These are phyloP conservation scores for Rotaria macrura DNA, from an alignment of 2,888 invertebrate genomes.

Conservation along the genomic window DNA sequence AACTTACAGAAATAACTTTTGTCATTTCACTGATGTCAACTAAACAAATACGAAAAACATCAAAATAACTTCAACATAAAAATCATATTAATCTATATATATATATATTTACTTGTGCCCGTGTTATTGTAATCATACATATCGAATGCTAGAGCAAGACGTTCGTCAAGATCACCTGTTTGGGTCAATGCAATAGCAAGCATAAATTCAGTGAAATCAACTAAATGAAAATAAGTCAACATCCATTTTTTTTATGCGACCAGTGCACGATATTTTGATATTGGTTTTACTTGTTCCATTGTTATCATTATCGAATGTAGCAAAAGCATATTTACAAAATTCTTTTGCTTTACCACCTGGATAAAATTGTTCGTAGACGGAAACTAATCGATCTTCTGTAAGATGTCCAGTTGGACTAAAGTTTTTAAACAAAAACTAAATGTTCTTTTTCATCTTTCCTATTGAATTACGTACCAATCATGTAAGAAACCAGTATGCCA, in stretches of 20 bases:
- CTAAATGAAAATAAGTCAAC: neutral
- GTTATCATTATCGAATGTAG: conserved; percentile 5
- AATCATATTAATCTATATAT: too few relatives aligned
- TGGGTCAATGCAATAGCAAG: conserved; percentile 17
- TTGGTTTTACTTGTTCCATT: neutral
- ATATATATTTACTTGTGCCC: neutral
- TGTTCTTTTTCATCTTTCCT: too few relatives aligned
- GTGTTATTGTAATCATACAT: neutral
- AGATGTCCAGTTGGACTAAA: neutral
- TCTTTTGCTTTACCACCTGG: conserved; percentile 11
- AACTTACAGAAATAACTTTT: neutral
- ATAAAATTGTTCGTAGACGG: conserved; percentile 15
- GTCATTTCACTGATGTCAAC: neutral
- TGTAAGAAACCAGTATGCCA: conserved; percentile 5
- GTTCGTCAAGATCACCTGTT: conserved; percentile 15
- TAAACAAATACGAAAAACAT: neutral
- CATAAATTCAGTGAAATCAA: conserved; percentile 16
- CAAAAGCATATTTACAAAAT: conserved; percentile 9
- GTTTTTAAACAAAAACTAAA: neutral
- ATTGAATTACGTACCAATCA: neutral
- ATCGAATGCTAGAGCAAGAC: conserved; percentile 7
- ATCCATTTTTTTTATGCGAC: too few relatives aligned
- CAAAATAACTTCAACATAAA: too few relatives aligned
- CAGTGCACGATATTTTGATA: too few relatives aligned
- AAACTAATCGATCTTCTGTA: neutral